A percentile compares a stretch with the other conserved stretches of the same genome.
phyloP scores from a whole-genome alignment of 1,140 invertebrate species.

The Triops cancriformis region DNA sequence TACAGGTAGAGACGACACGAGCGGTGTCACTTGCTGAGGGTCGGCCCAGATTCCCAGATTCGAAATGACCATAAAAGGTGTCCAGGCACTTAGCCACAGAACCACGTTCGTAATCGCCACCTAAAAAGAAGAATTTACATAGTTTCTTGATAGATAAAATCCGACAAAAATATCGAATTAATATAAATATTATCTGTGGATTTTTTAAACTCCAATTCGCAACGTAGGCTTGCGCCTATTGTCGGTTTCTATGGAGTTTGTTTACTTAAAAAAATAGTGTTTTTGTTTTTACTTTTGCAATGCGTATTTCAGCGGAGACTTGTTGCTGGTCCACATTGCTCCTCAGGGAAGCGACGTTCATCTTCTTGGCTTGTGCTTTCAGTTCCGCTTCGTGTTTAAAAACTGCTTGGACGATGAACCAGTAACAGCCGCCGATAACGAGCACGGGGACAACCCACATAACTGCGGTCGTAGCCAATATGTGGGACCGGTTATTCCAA shows the following conservation, averaged over 20 bases:
- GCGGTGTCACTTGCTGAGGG: constrained; percentile 35
- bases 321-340: constrained; percentile 57
- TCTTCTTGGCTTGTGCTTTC: constrained; percentile 66
- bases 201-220: too few species aligned
- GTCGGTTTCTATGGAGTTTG: too few species aligned
- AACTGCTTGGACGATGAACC: constrained; percentile 42
- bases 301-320: constrained; percentile 67
- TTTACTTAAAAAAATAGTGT: too few species aligned
- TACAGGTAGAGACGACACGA: constrained; percentile 28
- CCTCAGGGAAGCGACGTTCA: constrained; percentile 78
- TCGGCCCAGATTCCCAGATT: constrained; percentile 38
- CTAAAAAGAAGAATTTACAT: constrained; percentile 32
- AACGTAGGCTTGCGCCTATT: too few species aligned
- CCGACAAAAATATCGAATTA: too few species aligned
- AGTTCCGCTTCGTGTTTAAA: constrained; percentile 41
- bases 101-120: constrained; percentile 40
- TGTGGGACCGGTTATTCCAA: constrained; percentile 30
- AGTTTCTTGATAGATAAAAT: too few species aligned
- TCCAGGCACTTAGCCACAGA: constrained; percentile 40
- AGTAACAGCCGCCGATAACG: constrained; percentile 41
- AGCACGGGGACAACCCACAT: constrained; percentile 33
- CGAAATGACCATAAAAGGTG: constrained; percentile 37
- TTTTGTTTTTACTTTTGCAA: constrained; percentile 65
- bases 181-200: too few species aligned
- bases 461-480: constrained; percentile 31